Conservation (phyloP, 2,113 vertebrate genomes). For the Pseudorectes ferrugineus region DNA sequence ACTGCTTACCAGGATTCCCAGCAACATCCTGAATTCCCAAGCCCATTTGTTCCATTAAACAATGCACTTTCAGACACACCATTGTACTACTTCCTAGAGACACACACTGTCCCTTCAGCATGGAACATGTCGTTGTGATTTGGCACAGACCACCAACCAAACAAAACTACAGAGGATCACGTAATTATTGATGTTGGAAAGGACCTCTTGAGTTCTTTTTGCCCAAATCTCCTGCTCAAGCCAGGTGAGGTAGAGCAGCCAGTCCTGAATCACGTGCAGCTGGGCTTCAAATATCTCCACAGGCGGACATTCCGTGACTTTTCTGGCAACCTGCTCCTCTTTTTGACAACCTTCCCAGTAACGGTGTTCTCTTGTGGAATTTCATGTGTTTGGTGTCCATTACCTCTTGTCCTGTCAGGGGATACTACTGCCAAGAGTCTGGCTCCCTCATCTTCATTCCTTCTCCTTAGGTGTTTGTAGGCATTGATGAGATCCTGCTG, state of each 20-base stretch:
- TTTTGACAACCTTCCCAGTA: background rate
- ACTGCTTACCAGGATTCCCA: background rate
- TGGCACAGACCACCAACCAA: background rate
- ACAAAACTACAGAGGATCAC: background rate
- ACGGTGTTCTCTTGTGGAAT: background rate
- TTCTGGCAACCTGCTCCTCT: background rate
- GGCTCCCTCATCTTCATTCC: background rate
- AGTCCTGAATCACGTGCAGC: background rate
- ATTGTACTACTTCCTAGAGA: background rate
- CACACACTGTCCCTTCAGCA: background rate
- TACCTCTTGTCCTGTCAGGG: background rate
- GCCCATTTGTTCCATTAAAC: background rate
- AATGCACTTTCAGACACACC: background rate
- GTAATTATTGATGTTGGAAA: background rate
- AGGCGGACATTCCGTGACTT: background rate
- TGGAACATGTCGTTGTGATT: background rate
- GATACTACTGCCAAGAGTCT: background rate
- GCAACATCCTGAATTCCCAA: background rate
- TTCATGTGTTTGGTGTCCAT: background rate
- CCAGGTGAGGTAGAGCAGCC: background rate
- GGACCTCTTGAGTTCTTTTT: background rate
- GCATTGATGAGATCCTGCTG: background rate
- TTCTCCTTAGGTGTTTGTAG: background rate
- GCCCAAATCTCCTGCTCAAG: background rate
- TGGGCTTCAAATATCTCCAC: background rate